Conservation (phyloP, 2,888 invertebrate genomes). For the Polyommatus iphigenia region DNA sequence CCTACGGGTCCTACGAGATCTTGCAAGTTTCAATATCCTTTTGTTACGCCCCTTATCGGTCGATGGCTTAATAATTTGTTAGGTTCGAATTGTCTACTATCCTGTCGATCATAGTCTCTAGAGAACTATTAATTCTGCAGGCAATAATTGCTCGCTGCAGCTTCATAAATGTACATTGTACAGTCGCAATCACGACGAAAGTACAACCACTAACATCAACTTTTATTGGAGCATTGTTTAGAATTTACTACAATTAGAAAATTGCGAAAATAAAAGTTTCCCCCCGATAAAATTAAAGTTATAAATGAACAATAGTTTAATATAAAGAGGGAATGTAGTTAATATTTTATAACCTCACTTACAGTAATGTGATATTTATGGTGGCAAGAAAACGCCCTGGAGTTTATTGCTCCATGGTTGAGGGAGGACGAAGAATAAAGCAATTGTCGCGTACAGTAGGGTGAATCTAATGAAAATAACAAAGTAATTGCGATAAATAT, state of each 20-base stretch:
- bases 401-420: slow-evolving; percentile 71
- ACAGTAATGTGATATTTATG: slow-evolving; percentile 73
- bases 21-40: slow-evolving; percentile 48
- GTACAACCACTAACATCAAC: not conserved
- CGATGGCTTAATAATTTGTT: slow-evolving; percentile 41
- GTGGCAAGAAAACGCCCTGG: slow-evolving; percentile 57
- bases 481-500: slow-evolving; percentile 29
- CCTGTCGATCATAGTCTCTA: not conserved
- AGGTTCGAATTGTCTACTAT: slow-evolving; percentile 10
- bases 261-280: not conserved
- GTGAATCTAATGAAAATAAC: slow-evolving; percentile 55
- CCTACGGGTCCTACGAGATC: slow-evolving; percentile 44
- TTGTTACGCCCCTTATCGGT: slow-evolving; percentile 48
- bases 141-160: not conserved
- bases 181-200: not conserved
- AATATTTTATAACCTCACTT: slow-evolving; percentile 69
- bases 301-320: slow-evolving; percentile 19
- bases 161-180: slow-evolving; percentile 5
- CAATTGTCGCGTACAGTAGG: slow-evolving; percentile 54
- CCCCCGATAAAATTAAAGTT: not conserved
- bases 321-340: slow-evolving; percentile 54
- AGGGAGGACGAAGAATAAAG: slow-evolving; percentile 64
- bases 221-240: not conserved
- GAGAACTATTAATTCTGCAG: not conserved
- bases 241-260: not conserved